A percentile compares a stretch with the other conserved stretches of the same genome.
Conservation (phyloP, 2,888 invertebrate genomes). For the Labia minor region DNA sequence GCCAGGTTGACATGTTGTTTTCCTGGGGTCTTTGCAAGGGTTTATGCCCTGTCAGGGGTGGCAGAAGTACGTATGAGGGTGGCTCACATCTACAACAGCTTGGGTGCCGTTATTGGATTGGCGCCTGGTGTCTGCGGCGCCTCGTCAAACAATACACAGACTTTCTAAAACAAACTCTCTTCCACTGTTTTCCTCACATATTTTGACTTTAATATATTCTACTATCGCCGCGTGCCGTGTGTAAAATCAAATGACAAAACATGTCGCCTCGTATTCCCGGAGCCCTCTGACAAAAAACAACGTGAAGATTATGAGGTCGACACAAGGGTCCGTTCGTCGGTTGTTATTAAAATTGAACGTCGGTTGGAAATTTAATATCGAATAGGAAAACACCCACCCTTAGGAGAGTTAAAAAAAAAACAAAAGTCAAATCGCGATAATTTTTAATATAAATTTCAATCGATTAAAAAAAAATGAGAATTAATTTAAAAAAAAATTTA, state of each 20-base stretch:
- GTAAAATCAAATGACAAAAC: constrained; percentile 13
- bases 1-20: not conserved
- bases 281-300: not conserved
- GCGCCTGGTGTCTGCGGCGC: constrained; percentile 6
- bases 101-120: not conserved
- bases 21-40: not conserved
- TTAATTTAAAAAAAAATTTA: no score
- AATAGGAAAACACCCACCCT: not conserved
- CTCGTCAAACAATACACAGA: not conserved
- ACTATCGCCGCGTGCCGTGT: not conserved
- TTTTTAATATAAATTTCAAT: not conserved
- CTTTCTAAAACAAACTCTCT: not conserved
- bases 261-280: constrained; percentile 3
- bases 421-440: not conserved
- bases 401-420: not conserved
- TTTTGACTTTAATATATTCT: constrained; percentile 7
- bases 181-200: not conserved
- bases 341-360: constrained; percentile 1
- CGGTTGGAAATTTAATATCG: not conserved
- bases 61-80: not conserved
- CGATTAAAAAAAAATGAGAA: no score
- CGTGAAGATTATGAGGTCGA: constrained; percentile 4
- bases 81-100: not conserved
- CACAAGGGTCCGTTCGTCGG: not conserved
- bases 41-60: not conserved